Evolutionary conservation across 2,888 invertebrate species (phyloP).

Genomic region (Caradrina kadenii): DNA sequence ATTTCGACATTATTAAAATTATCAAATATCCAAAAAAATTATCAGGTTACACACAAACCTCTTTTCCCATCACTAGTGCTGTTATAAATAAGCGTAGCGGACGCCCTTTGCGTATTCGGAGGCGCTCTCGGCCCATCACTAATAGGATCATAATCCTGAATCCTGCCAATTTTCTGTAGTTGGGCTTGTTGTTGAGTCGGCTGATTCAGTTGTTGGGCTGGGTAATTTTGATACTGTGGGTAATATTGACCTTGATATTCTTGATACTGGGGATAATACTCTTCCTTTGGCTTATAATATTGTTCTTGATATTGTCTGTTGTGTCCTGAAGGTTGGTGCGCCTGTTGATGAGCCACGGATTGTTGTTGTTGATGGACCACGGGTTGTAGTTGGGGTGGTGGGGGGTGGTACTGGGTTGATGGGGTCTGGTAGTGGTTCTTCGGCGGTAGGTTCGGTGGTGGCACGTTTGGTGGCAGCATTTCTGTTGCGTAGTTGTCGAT

Average conservation of each 20-base stretch:
- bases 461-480: conserved; percentile 80
- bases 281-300: conserved; percentile 50
- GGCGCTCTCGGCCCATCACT: conserved; percentile 93
- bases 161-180: conserved; percentile 92
- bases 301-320: conserved; percentile 71
- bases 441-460: conserved; percentile 80
- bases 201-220: conserved; percentile 73
- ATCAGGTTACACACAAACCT: conserved; percentile 74
- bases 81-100: conserved; percentile 96
- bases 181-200: conserved; percentile 48
- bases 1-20: not conserved
- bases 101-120: conserved; percentile 94
- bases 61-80: conserved; percentile 82
- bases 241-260: conserved; percentile 36
- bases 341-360: conserved; percentile 42
- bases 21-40: conserved; percentile 6
- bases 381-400: conserved; percentile 44
- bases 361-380: conserved; percentile 30
- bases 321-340: conserved; percentile 54
- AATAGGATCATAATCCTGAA: conserved; percentile 95
- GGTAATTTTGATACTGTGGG: conserved; percentile 80
- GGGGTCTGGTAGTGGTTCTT: conserved; percentile 86
- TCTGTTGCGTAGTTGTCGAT: conserved; percentile 87
- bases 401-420: conserved; percentile 67
- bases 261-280: conserved; percentile 49